A percentile compares a stretch with the other conserved stretches of the same genome.
Evolutionary conservation across 2,888 invertebrate species (phyloP).

Genomic region (Pristionchus fissidentatus): DNA sequence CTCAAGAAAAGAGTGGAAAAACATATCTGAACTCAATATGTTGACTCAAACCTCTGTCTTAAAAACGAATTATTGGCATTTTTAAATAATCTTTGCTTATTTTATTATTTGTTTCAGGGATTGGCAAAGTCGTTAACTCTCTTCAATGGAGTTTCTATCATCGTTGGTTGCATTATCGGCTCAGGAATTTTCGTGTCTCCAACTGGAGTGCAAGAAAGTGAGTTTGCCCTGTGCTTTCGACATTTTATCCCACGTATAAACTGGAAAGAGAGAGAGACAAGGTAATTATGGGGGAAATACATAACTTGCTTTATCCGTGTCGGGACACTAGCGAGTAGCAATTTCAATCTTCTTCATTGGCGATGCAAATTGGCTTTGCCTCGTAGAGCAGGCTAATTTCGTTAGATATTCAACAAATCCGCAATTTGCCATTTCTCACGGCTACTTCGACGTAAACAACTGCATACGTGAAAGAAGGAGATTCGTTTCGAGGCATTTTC

Average conservation of each 20-base stretch:
- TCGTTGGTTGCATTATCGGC: conserved; percentile 74
- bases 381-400: background rate
- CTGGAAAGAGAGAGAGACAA: background rate
- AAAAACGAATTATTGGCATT: too few species aligned
- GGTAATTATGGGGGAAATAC: background rate
- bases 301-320: background rate
- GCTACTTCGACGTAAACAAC: background rate
- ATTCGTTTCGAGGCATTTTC: background rate
- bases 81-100: background rate
- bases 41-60: too few species aligned
- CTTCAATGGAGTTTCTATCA: conserved; percentile 73
- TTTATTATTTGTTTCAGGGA: conserved; percentile 48
- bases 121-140: conserved; percentile 69
- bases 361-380: background rate
- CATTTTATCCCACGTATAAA: background rate
- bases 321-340: background rate
- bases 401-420: background rate
- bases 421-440: background rate
- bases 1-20: background rate
- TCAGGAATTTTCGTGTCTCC: conserved; percentile 73
- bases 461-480: background rate
- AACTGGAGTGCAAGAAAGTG: conserved; percentile 73
- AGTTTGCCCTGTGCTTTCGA: conserved; percentile 29
- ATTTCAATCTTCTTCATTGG: background rate
- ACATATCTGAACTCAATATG: too few species aligned